These are phyloP conservation scores for Megaceryle maxima DNA, from an alignment of 2,113 vertebrate species.

Conservation along the genomic window DNA sequence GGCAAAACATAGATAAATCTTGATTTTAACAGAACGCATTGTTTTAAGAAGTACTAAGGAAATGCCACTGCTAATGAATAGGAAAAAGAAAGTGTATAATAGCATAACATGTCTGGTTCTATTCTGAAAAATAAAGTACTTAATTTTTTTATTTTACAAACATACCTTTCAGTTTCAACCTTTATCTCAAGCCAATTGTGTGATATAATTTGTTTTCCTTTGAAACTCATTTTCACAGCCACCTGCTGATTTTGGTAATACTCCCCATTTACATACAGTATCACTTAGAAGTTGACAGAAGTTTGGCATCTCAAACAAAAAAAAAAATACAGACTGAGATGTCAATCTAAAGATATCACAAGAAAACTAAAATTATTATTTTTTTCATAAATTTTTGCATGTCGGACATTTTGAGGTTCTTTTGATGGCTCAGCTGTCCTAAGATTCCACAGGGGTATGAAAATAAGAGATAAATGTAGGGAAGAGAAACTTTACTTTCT, in stretches of 20 bases:
- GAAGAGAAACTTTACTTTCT: background rate
- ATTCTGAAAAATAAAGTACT: background rate
- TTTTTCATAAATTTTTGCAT: background rate
- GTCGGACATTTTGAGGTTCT: background rate
- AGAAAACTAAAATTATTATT: background rate
- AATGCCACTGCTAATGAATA: background rate
- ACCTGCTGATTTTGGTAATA: background rate
- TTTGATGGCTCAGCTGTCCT: background rate
- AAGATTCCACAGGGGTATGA: background rate
- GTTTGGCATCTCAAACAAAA: background rate
- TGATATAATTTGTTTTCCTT: background rate
- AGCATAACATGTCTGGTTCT: background rate
- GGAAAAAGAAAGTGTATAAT: background rate
- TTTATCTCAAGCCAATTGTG: background rate
- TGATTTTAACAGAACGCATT: background rate
- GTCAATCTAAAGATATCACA: background rate
- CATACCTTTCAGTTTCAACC: background rate
- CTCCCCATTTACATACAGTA: background rate
- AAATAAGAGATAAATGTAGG: background rate
- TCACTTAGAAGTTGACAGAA: background rate
- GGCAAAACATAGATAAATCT: constrained; percentile 8
- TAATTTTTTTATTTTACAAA: background rate
- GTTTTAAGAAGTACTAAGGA: background rate
- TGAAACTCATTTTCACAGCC: background rate
- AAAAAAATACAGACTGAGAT: background rate